Evolutionary conservation across 2,797 vertebrate species (phyloP).

Genomic region (Apodemus agrarius): DNA sequence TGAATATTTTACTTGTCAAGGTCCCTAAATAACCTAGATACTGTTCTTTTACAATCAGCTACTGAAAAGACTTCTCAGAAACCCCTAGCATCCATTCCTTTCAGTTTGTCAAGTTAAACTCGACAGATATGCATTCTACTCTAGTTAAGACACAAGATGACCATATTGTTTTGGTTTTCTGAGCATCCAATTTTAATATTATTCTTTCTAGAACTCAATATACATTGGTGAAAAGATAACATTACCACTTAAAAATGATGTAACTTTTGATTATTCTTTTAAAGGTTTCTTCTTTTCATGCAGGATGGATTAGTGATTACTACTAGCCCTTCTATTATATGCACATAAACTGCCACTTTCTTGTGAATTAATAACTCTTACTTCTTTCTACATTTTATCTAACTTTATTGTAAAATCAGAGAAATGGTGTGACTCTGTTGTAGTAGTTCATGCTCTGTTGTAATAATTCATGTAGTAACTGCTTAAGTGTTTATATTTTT

Average conservation of each 20-base stretch:
- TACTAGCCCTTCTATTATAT: background rate
- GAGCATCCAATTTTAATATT: background rate
- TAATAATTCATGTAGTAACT: conserved; percentile 62
- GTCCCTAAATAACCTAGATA: background rate
- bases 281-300: background rate
- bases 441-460: conserved; percentile 45
- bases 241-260: background rate
- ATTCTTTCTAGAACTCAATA: conserved; percentile 4
- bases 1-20: background rate
- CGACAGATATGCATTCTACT: background rate
- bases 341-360: background rate
- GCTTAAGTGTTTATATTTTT: conserved; percentile 77
- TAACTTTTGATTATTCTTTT: background rate
- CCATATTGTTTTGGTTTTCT: background rate
- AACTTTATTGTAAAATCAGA: conserved; percentile 54
- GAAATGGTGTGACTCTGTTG: conserved; percentile 8
- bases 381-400: conserved; percentile 53
- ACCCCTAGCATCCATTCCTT: background rate
- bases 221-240: conserved; percentile 45
- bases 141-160: background rate
- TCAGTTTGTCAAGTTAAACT: background rate
- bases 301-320: conserved; percentile 50
- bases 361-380: conserved; percentile 58
- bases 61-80: background rate
- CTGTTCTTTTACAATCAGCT: background rate